Evolutionary conservation across 2,113 vertebrate species (phyloP).

Genomic region (Antechinus flavipes): DNA sequence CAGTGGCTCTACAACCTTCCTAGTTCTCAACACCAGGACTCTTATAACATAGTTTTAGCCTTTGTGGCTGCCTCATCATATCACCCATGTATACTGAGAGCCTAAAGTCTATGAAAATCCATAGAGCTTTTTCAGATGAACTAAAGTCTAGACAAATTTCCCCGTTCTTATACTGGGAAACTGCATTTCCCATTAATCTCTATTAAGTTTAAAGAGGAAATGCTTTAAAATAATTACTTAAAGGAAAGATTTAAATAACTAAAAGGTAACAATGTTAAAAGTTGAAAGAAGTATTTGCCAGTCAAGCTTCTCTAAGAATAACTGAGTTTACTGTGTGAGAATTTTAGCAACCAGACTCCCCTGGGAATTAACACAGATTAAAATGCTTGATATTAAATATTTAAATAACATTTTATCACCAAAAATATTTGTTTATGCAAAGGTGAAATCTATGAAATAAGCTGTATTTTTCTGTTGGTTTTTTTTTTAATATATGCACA

Average conservation of each 20-base stretch:
- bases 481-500: background rate
- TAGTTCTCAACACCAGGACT: background rate
- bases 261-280: background rate
- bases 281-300: background rate
- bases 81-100: background rate
- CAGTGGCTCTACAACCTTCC: background rate
- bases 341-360: background rate
- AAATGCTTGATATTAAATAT: background rate
- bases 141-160: background rate
- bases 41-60: background rate
- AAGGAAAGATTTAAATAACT: background rate
- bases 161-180: background rate
- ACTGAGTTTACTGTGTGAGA: background rate
- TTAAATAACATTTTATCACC: background rate
- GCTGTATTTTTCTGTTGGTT: background rate
- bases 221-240: background rate
- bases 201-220: background rate
- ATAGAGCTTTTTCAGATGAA: background rate
- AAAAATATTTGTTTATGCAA: background rate
- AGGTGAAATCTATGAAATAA: background rate
- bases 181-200: background rate
- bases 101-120: background rate
- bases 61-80: background rate
- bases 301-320: background rate
- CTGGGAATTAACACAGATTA: background rate